Percentiles rank a stretch among this genome's conserved stretches.
phyloP scores from a whole-genome alignment of 2,888 invertebrate genomes.

The Dromius quadrimaculatus region DNA sequence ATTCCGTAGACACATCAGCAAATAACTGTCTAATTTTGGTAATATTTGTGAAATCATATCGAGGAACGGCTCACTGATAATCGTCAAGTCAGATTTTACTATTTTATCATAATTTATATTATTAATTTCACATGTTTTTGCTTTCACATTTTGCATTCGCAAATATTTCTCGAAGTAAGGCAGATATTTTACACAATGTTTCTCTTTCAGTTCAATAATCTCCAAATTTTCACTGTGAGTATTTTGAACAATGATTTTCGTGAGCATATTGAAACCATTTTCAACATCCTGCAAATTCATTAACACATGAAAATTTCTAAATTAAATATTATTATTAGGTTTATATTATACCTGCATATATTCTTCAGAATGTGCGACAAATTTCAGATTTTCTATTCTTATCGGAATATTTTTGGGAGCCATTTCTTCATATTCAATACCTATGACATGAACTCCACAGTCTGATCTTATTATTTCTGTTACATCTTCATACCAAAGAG shows the following conservation, averaged over 20 bases:
- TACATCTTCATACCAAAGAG: not conserved
- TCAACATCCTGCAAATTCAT: conserved; percentile 24
- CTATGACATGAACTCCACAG: conserved; percentile 2
- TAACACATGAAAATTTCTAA: not conserved
- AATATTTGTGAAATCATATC: not conserved
- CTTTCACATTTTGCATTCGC: not conserved
- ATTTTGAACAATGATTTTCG: conserved; percentile 7
- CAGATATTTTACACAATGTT: not conserved
- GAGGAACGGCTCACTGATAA: not conserved
- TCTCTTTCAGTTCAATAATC: conserved; percentile 5
- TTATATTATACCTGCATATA: not conserved
- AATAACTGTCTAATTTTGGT: not conserved
- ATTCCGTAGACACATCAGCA: not conserved
- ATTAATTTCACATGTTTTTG: not conserved
- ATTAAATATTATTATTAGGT: not conserved
- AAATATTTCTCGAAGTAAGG: conserved; percentile 23
- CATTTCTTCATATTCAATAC: conserved; percentile 4
- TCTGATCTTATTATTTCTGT: conserved; percentile 1
- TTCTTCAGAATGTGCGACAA: not conserved
- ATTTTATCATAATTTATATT: not conserved
- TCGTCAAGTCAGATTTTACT: not conserved
- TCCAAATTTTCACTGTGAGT: not conserved
- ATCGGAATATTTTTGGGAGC: no score
- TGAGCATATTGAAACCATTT: not conserved
- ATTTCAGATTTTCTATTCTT: conserved; percentile 1